Base-by-base conservation (phyloP, 1,140 invertebrate species). In the Bombus superbus region DNA sequence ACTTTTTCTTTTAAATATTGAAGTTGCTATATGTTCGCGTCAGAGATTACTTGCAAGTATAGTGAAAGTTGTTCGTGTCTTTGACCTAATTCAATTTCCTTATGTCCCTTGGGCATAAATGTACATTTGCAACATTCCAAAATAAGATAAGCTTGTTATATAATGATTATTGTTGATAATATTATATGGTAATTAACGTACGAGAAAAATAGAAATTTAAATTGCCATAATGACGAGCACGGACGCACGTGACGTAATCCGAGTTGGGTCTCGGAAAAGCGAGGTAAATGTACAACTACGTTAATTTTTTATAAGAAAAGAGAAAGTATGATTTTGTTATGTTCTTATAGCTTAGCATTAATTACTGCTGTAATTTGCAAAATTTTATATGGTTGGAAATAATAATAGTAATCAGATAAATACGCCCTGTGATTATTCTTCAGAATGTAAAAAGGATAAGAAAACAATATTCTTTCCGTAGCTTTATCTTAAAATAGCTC, bases 191-290 rank as follows among this genome's bases (percentile, higher is more conserved):
- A 47, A 47, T 78, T 68, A 38, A 53, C n/a, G 15, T 80, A 28
- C 15, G 38, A 4, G 35, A n/a, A 18, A 3, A 47, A 28, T 4
- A 75, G 32, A n/a, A 82, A 86, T 79, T 79, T 86, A 77, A 89
- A 80, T 75, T 81, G 0, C 62, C 18, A 28, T 28, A 25, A 91
- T 91, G 90, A 91, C 68, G 74, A 74, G 35, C 53, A 47, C 44
- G 40, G 90, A 94, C 1, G 80, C 83, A 86, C 57, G 79, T 90
- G 92, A 95, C 85, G 94, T 96, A 92, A 96, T 97, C 77, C 93
- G 94, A 86, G 96, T 97, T 83, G 97, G 97, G 15, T 97, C 97
- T 72, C 95, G 97, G 80, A 97, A 97, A 95, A 97, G 97, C 92
- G 96, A 97, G 95, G 96, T 97, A 94, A 95, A 92, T 94, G 32